A percentile compares a stretch with the other conserved stretches of the same genome.
Evolutionary conservation across 92 coral and sea anemone species (phyloP).

Genomic region (Umimayanthus chanpuru): DNA sequence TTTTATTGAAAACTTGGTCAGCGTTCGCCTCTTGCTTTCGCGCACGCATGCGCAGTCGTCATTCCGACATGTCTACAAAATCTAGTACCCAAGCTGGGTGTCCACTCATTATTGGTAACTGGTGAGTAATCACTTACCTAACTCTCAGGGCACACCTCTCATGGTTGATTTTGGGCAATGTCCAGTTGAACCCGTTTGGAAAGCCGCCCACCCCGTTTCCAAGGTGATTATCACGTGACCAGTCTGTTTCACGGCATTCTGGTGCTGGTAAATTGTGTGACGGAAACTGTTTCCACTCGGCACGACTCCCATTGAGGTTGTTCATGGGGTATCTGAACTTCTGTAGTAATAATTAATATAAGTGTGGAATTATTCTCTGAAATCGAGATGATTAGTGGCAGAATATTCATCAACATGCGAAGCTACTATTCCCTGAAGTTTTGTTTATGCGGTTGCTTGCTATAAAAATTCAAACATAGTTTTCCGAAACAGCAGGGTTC

Average conservation of each 20-base stretch:
- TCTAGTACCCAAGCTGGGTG: no score
- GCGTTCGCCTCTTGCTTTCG: no score
- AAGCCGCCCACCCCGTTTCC: conserved; percentile 95
- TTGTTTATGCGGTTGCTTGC: no score
- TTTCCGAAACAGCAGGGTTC: no score
- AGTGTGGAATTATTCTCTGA: background rate
- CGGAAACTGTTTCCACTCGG: conserved; percentile 79
- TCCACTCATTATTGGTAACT: no score
- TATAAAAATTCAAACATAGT: no score
- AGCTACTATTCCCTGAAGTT: no score
- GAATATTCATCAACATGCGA: no score
- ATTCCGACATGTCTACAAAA: no score
- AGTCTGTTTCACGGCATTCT: conserved; percentile 93
- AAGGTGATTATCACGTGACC: conserved; percentile 99
- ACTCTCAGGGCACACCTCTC: conserved; percentile 83
- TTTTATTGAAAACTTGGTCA: no score
- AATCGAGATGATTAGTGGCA: no score
- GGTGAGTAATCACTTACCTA: conserved; percentile 57
- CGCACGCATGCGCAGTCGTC: no score
- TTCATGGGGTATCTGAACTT: conserved; percentile 62
- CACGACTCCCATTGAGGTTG: conserved; percentile 69
- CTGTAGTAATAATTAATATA: conserved; percentile 23
- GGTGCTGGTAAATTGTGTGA: conserved; percentile 89
- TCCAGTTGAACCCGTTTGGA: conserved; percentile 91
- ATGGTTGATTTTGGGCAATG: conserved; percentile 80